Evolutionary conservation across 1,140 invertebrate genomes (phyloP), one percentile per base, ranked within the genome.

Genomic region (Calephelis nemesis): DNA sequence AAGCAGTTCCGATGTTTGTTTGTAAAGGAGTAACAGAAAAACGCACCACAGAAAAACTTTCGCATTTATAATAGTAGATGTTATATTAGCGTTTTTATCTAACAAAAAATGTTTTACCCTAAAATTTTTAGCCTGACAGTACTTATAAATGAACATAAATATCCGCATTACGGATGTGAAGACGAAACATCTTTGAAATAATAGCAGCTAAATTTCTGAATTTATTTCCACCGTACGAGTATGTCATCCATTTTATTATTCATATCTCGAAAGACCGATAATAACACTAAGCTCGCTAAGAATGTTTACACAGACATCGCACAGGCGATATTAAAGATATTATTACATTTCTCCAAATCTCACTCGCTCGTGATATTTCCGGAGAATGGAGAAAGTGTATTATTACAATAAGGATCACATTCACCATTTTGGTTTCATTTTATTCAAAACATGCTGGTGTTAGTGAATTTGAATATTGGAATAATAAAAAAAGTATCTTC

Each of bases 281-380:
- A 83, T 78, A 81, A 74, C 74, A 67, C 70, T 70, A 77, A 76
- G 58, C 69, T 65, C 67, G 69, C 69, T 70, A 74, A 79, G 74
- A 76, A 81, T 84, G 77, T 81, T 78, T 82, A 77, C 77, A 76
- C 68, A 77, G 68, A 68, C 69, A 76, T 77, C 72, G 73, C 68
- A 40, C 66, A 69, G 71, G 70, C 71, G 75, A 77, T 82, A 82
- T 82, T 84, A 84, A 81, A 81, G 80, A 79, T 81, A 81, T 85
- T 85, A 83, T 85, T 85, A 85, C 77, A 76, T 80, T 79, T 81
- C 77, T 79, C 40, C 54, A 68, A 75, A 64, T 67, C 64, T 54
- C 50, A 10, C 15, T 54, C 50, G 50, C 50, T 54, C 64, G n/a
- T 15, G 4, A 65, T 45, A 50, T 54, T 65, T 52, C 64, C 19